Percentiles rank a stretch among this genome's conserved stretches.
These are phyloP conservation scores for Malachius bipustulatus DNA, from an alignment of 2,888 invertebrate species.

Conservation along the genomic window DNA sequence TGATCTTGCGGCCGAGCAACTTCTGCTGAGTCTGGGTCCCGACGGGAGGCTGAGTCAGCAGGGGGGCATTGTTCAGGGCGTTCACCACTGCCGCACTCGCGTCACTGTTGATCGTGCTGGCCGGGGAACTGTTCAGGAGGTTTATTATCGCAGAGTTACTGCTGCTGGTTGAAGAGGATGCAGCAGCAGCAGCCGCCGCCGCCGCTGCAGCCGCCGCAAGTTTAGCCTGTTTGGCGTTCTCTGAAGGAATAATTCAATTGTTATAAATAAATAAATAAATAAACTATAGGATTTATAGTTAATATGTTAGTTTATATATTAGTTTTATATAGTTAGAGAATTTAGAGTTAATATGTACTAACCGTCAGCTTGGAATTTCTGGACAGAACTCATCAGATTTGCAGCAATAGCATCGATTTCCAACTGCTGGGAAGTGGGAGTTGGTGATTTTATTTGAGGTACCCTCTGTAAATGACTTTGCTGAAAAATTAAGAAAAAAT, in stretches of 20 bases:
- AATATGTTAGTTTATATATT: too few relatives aligned
- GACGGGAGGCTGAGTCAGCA: slow-evolving; percentile 31
- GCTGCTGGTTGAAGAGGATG: slow-evolving; percentile 36
- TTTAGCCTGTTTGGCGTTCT: slow-evolving; percentile 24
- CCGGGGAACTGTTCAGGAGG: slow-evolving; percentile 64
- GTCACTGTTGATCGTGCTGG: slow-evolving; percentile 42
- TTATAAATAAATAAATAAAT: too few relatives aligned
- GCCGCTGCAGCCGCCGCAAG: slow-evolving; percentile 24
- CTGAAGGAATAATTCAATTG: slow-evolving; percentile 25
- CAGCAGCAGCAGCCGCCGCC: slow-evolving; percentile 24
- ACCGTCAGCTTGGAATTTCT: slow-evolving; percentile 62
- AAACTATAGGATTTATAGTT: too few relatives aligned
- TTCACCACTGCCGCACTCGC: slow-evolving; percentile 47
- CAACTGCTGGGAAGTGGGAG: slow-evolving; percentile 37
- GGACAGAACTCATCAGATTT: slow-evolving; percentile 70
- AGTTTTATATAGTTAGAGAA: too few relatives aligned
- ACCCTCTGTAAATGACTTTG: slow-evolving; percentile 25
- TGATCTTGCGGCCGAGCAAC: slow-evolving; percentile 42
- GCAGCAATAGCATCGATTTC: slow-evolving; percentile 69
- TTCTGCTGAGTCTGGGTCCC: slow-evolving; percentile 27
- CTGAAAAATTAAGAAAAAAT: slow-evolving; percentile 17
- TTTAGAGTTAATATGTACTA: too few relatives aligned
- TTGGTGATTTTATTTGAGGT: slow-evolving; percentile 16
- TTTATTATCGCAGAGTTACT: slow-evolving; percentile 67
- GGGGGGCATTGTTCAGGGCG: slow-evolving; percentile 33